A percentile compares a stretch with the other conserved stretches of the same genome.
These are phyloP conservation scores for Nettapus auritus DNA, from an alignment of 2,113 vertebrate genomes.

Conservation along the genomic window DNA sequence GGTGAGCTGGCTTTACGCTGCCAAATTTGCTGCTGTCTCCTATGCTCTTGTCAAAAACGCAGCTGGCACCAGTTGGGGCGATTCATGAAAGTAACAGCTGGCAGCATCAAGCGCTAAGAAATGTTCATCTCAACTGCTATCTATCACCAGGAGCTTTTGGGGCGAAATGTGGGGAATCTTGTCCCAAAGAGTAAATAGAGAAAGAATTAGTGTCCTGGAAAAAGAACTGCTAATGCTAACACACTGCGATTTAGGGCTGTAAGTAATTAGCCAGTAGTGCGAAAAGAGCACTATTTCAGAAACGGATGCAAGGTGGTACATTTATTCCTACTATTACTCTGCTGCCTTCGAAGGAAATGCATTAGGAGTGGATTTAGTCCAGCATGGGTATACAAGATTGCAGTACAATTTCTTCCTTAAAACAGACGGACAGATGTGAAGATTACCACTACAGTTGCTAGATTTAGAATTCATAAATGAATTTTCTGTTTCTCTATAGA, in stretches of 20 bases:
- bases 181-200: background rate
- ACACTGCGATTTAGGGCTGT: background rate
- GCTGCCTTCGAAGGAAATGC: background rate
- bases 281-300: background rate
- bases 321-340: background rate
- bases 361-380: background rate
- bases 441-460: background rate
- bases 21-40: background rate
- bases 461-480: conserved; percentile 42
- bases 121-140: rapidly evolving
- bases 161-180: background rate
- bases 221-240: background rate
- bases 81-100: background rate
- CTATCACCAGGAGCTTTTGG: background rate
- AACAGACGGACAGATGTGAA: conserved; percentile 31
- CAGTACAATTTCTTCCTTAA: background rate
- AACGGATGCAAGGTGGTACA: background rate
- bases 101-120: background rate
- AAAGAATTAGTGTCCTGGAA: background rate
- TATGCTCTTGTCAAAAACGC: rapidly evolving
- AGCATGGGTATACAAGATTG: background rate
- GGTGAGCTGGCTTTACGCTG: background rate
- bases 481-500: background rate
- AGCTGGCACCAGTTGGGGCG: background rate
- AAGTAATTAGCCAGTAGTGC: background rate